Base-by-base conservation (phyloP, 30 jellyfish, hydroid and myxozoan species). In the Catostylus mosaicus region DNA sequence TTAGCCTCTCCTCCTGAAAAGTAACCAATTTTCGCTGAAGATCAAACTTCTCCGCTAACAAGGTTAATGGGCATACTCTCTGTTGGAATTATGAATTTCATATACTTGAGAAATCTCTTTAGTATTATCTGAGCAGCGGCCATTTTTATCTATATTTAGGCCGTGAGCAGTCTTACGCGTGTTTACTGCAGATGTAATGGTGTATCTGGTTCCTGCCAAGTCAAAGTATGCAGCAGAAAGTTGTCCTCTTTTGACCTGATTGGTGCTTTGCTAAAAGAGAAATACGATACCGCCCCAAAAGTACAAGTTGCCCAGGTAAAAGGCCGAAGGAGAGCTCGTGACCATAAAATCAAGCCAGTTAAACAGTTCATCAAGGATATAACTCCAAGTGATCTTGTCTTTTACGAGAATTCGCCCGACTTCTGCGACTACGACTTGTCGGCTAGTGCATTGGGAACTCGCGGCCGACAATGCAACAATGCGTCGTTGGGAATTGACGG, bases 401-500 rank as follows among this genome's bases (percentile, higher is more conserved):
- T 87, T 61, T 93, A 86, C 78, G 98, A 93, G 66, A 82, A 77
- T 12, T 93, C 98, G 14, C 98, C 98, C 7, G 90, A 93, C 67
- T 93, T 88, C 68, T 93, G 98, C 73, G 79, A 33, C 27, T 72
- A 51, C 46, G 93, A 93, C 48, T 68, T 72, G 75, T 88, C 86
- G 37, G 80, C 92, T 10, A 96, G 98, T 43, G 75, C 91, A 4
- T 77, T 61, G 20, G 98, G 98, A 7, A 93, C 98, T 2, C 82
- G 78, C 7, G 98, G 98, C 22, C 86, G 98, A 50, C 87, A 73
- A 65, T 93, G 98, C 79, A 93, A 93, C 74, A 87, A 74, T 34
- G 51, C 89, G 10, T 93, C 98, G 32, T 71, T 95, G 45, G 98
- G 97, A 18, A 90, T 93, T 0, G 98, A 93, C 74, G 98, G 98